These are phyloP conservation scores for Dione vanillae DNA, from an alignment of 2,888 invertebrate species.

Conservation along the genomic window DNA sequence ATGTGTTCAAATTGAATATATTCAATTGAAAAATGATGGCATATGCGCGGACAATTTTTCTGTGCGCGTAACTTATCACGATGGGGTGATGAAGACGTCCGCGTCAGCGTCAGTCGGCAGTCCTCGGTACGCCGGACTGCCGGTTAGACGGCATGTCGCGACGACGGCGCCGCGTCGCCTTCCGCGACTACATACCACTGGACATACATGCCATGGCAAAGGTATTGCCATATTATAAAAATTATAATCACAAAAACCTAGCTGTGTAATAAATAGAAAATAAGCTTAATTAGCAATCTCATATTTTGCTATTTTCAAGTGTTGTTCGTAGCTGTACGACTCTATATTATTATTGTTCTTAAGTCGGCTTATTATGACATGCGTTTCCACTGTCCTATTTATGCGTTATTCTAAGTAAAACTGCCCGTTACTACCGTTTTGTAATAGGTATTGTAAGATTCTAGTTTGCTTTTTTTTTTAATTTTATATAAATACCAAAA, in stretches of 20 bases:
- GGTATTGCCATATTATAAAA: slow-evolving; percentile 54
- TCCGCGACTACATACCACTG: slow-evolving; percentile 79
- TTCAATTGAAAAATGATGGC: slow-evolving; percentile 43
- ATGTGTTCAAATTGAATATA: slow-evolving; percentile 25
- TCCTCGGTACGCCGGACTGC: slow-evolving; percentile 68
- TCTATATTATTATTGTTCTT: slow-evolving; percentile 27
- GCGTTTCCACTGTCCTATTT: slow-evolving; percentile 29
- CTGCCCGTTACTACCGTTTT: not conserved
- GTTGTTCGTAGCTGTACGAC: slow-evolving; percentile 14
- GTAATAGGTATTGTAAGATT: not conserved
- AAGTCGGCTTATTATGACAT: slow-evolving; percentile 22
- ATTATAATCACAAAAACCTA: slow-evolving; percentile 1
- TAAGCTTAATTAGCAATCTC: not conserved
- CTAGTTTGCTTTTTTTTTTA: not conserved
- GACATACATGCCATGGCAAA: slow-evolving; percentile 79
- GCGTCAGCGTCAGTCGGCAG: slow-evolving; percentile 48
- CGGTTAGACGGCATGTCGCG: slow-evolving; percentile 71
- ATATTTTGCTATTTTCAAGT: not conserved
- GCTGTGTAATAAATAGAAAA: not conserved
- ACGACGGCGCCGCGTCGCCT: slow-evolving; percentile 77
- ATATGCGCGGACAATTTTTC: slow-evolving; percentile 45
- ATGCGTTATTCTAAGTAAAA: slow-evolving; percentile 12
- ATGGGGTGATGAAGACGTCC: slow-evolving; percentile 50
- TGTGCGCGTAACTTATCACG: slow-evolving; percentile 42
- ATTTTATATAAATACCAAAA: not conserved